Base-by-base conservation (phyloP, 2,797 vertebrate species). In the Enteromius mattozi region DNA sequence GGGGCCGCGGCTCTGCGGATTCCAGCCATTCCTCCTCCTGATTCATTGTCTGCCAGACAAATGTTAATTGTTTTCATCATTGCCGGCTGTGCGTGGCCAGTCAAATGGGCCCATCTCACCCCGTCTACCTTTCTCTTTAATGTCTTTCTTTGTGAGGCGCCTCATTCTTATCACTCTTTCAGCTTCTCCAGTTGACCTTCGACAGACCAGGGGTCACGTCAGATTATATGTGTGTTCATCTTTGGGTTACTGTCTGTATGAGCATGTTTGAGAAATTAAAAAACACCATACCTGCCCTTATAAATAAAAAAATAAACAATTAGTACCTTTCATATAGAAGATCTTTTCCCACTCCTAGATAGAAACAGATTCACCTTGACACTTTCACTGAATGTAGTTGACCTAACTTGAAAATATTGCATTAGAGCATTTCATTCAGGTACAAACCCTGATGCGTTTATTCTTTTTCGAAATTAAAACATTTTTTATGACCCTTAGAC, bases 21-120 rank as follows among this genome's bases (percentile, higher is more conserved):
- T 96, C 94, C 94, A 94, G 95, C 95, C 95, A 96, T 96, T 97
- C 93, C 94, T 94, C 91, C 92, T 85, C 89, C 94, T 97, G 96
- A 98, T 96, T 97, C 96, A 97, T 97, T 95, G 94, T 95, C 93
- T 93, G 93, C 92, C 89, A 94, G 95, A 96, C 95, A 96, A 97
- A 97, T 96, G 96, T 96, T 98, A 97, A 98, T 97, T 97, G 94
- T 97, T 96, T 97, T 96, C 94, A 94, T 95, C 89, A 91, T 95
- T 95, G 93, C 93, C 89, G 94, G 92, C 92, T 89, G 88, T 88
- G 91, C 74, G 91, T 40, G 89, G 89, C 87, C 91, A 90, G 90
- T 71, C 54, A 81, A 94, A 94, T 92, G 88, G 75, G 85, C 89
- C 90, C 89, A 94, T 95, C 94, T 95, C 92, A 94, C 94, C 93